Percentiles rank a stretch among this genome's conserved stretches.
These are phyloP conservation scores for Nannoperca australis DNA, from an alignment of 2,797 vertebrate species.

Conservation along the genomic window DNA sequence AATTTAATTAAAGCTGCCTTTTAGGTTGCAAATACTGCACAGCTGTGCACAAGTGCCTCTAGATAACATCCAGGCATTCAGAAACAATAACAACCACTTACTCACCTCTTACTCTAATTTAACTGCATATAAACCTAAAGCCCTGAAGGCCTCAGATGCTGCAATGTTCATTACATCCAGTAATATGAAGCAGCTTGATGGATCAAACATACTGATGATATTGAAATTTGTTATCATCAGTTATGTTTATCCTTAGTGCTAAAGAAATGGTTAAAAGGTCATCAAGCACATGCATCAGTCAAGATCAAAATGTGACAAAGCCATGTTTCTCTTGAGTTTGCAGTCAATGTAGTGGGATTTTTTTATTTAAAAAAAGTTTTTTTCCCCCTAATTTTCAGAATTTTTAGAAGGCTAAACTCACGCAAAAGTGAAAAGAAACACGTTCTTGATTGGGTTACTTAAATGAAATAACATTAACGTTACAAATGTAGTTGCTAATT, in stretches of 20 bases:
- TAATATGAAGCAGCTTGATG: slow-evolving; percentile 2
- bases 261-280: slow-evolving; percentile 49
- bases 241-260: slow-evolving; percentile 12
- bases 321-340: background rate
- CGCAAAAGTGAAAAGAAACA: background rate
- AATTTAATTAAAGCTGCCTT: slow-evolving; percentile 29
- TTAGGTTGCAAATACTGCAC: slow-evolving; percentile 12
- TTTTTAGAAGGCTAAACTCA: background rate
- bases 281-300: background rate
- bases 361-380: background rate
- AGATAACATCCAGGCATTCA: slow-evolving; percentile 24
- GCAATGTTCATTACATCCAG: slow-evolving; percentile 15
- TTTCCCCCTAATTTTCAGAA: background rate
- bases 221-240: slow-evolving; percentile 22
- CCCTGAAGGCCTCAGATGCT: slow-evolving; percentile 8
- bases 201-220: background rate
- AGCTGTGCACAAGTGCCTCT: slow-evolving; percentile 21
- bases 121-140: slow-evolving; percentile 3
- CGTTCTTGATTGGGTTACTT: background rate
- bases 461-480: no score
- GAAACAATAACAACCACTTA: slow-evolving; percentile 4
- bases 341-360: background rate
- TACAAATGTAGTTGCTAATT: no score
- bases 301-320: background rate
- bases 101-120: background rate